Conservation (phyloP, 2,797 vertebrate genomes). For the Danionella dracula region DNA sequence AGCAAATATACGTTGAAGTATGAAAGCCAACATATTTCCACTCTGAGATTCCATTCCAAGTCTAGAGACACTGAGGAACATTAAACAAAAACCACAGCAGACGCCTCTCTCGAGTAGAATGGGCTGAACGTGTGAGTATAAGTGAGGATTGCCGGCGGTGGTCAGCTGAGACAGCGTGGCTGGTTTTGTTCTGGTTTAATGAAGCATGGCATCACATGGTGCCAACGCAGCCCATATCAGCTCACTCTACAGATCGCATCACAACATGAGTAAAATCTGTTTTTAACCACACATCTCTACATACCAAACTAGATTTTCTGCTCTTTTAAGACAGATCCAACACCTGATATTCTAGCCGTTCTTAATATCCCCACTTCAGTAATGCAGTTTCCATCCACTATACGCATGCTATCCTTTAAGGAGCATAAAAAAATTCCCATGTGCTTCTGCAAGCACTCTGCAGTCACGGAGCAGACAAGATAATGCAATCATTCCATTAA, state of each 20-base stretch:
- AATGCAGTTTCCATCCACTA: slow-evolving; percentile 48
- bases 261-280: slow-evolving; percentile 40
- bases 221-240: slow-evolving; percentile 40
- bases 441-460: neutral
- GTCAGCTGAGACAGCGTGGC: slow-evolving; percentile 25
- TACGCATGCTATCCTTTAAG: slow-evolving; percentile 45
- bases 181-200: slow-evolving; percentile 57
- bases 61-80: neutral
- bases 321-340: slow-evolving; percentile 45
- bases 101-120: slow-evolving; percentile 1
- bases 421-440: slow-evolving; percentile 17
- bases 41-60: neutral
- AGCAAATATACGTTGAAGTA: neutral
- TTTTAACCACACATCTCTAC: slow-evolving; percentile 16
- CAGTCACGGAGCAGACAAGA: neutral
- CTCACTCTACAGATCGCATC: slow-evolving; percentile 33
- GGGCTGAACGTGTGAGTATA: slow-evolving; percentile 17
- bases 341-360: slow-evolving; percentile 50
- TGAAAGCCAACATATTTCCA: neutral
- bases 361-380: slow-evolving; percentile 42
- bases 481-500: slow-evolving; percentile 27
- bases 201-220: slow-evolving; percentile 49
- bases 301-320: slow-evolving; percentile 46
- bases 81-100: slow-evolving; percentile 24
- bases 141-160: slow-evolving; percentile 46